Percentiles rank a stretch among this genome's conserved stretches.
These are phyloP conservation scores for Armadillidium nasatum DNA, from an alignment of 1,140 invertebrate species.

Conservation along the genomic window DNA sequence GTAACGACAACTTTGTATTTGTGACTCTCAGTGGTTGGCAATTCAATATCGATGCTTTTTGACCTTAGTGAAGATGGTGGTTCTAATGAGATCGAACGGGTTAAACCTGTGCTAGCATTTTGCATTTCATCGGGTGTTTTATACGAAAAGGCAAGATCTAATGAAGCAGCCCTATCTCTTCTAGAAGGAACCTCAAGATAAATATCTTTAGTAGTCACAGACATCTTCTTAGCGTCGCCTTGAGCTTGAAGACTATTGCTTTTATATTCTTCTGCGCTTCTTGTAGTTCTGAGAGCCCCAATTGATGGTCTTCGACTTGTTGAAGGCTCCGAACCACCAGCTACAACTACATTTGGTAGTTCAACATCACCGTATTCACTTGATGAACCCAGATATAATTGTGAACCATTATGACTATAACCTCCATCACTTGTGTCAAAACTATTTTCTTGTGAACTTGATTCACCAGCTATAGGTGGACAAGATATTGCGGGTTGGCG, in stretches of 20 bases:
- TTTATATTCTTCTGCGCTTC: background rate
- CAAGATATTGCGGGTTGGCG: conserved; percentile 70
- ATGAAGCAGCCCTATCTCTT: conserved; percentile 73
- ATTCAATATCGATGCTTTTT: conserved; percentile 80
- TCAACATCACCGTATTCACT: conserved; percentile 45
- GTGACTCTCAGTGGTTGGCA: conserved; percentile 78
- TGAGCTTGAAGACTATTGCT: background rate
- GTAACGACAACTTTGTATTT: conserved; percentile 65
- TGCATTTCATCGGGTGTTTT: conserved; percentile 1
- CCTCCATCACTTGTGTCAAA: conserved; percentile 49
- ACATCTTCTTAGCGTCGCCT: conserved; percentile 36
- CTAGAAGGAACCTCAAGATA: conserved; percentile 56
- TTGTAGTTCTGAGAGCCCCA: background rate
- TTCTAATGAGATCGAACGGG: conserved; percentile 35
- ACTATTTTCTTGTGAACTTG: conserved; percentile 54
- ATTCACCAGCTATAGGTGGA: conserved; percentile 50
- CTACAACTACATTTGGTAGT: background rate
- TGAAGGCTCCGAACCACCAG: background rate
- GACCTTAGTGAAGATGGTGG: conserved; percentile 58
- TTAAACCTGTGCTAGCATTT: conserved; percentile 27
- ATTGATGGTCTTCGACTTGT: background rate
- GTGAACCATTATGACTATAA: conserved; percentile 48
- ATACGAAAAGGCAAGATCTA: conserved; percentile 67
- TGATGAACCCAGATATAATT: conserved; percentile 50
- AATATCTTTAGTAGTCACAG: conserved; percentile 26